These are phyloP conservation scores for Lycocerus yunnanus DNA, from an alignment of 2,888 invertebrate genomes.

Conservation along the genomic window DNA sequence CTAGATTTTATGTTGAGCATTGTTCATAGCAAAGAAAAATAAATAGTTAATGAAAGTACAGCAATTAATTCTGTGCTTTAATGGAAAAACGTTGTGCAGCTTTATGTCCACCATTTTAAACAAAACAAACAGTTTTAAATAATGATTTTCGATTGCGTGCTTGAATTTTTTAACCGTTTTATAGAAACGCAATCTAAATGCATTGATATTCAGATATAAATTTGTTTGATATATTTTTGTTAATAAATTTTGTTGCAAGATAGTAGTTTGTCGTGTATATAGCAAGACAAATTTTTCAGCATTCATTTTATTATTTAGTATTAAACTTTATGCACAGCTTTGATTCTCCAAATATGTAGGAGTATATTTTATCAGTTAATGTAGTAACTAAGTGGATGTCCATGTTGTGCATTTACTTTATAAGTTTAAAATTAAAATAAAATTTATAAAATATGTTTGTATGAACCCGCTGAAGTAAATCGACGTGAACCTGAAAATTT, in stretches of 20 bases:
- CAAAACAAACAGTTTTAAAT: conserved; percentile 19
- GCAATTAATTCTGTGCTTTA: conserved; percentile 21
- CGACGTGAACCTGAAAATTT: no score
- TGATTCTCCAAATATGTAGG: not conserved
- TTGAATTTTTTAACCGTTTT: not conserved
- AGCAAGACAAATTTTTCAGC: not conserved
- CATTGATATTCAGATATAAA: not conserved
- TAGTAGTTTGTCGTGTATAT: not conserved
- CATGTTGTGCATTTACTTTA: not conserved
- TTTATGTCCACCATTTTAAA: conserved; percentile 7
- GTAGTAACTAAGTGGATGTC: no score
- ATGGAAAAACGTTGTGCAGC: conserved; percentile 18
- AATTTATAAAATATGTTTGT: not conserved
- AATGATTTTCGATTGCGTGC: conserved; percentile 16
- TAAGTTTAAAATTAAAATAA: not conserved
- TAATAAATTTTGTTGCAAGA: not conserved
- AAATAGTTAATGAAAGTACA: conserved; percentile 17
- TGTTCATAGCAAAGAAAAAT: conserved; percentile 8
- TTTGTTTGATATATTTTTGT: not conserved
- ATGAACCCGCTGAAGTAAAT: no score
- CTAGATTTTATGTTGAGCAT: not conserved
- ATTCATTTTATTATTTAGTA: not conserved
- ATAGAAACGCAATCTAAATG: not conserved
- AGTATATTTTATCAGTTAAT: not conserved
- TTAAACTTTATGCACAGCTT: not conserved